Percentiles rank a stretch among this genome's conserved stretches.
Evolutionary conservation across 2,888 invertebrate genomes (phyloP).

Genomic region (Camptogramma bilineatum): DNA sequence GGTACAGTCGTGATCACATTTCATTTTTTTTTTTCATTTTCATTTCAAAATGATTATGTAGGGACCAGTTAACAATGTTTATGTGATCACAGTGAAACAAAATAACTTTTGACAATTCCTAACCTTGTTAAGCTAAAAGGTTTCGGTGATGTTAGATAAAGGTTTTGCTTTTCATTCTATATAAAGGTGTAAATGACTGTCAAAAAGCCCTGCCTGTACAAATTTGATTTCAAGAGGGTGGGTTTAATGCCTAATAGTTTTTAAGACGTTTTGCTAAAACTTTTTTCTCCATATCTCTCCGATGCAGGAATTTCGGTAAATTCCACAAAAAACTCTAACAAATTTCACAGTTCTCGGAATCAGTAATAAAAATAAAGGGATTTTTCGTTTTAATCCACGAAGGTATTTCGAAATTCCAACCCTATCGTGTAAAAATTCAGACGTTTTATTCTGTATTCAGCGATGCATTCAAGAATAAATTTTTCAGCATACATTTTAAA

Average conservation of each 20-base stretch:
- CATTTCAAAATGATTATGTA: no score
- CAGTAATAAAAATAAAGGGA: constrained; percentile 6
- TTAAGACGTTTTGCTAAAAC: background rate
- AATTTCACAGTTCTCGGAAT: background rate
- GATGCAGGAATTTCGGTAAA: background rate
- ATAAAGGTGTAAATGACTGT: no score
- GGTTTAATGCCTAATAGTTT: background rate
- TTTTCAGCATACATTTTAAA: background rate
- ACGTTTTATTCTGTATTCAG: background rate
- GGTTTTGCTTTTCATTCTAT: no score
- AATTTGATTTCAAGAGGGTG: background rate
- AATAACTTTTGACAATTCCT: no score
- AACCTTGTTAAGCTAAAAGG: no score
- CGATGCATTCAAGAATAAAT: background rate
- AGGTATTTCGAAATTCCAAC: constrained; percentile 4
- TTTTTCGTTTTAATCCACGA: background rate
- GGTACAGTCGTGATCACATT: no score
- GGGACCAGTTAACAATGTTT: no score
- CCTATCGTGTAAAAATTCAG: background rate
- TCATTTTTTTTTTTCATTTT: no score
- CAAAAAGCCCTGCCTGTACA: no score
- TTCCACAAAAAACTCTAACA: constrained; percentile 3
- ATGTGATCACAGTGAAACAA: no score
- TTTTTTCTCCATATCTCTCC: background rate
- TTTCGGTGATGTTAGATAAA: no score